phyloP scores from a whole-genome alignment of 2,797 vertebrate genomes.

The Mionectes olivaceus region DNA sequence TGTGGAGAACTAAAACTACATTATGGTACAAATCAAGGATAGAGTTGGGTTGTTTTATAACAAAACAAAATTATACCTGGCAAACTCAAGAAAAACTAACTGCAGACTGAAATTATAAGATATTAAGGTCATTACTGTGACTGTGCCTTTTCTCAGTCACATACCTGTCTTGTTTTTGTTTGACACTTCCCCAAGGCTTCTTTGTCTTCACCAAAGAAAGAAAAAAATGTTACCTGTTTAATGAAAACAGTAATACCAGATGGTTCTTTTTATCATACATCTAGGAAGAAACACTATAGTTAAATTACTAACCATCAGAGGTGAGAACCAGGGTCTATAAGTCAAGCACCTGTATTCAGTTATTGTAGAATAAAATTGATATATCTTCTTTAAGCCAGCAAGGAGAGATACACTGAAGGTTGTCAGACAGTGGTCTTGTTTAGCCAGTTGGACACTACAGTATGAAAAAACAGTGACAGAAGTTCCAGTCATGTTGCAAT shows the following conservation, averaged over 20 bases:
- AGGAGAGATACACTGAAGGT: neutral
- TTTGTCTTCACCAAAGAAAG: neutral
- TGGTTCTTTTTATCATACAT: neutral
- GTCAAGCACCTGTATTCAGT: neutral
- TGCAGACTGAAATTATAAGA: neutral
- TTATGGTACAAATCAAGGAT: neutral
- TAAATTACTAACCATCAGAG: neutral
- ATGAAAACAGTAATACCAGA: neutral
- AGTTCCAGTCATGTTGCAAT: neutral
- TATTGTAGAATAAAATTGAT: neutral
- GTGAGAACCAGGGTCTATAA: neutral
- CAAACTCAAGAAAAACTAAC: neutral
- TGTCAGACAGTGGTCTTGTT: neutral
- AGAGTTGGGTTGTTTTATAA: neutral
- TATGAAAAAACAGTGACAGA: neutral
- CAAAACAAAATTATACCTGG: neutral
- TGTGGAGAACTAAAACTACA: neutral
- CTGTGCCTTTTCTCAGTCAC: neutral
- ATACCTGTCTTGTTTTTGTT: neutral
- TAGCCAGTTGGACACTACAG: neutral
- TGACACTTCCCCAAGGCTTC: neutral
- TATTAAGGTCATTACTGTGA: neutral
- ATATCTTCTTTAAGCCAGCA: neutral
- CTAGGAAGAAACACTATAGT: neutral
- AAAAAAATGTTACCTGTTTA: neutral